These are phyloP conservation scores for Myotis yumanensis DNA, from an alignment of 2,113 vertebrate genomes.

Conservation along the genomic window DNA sequence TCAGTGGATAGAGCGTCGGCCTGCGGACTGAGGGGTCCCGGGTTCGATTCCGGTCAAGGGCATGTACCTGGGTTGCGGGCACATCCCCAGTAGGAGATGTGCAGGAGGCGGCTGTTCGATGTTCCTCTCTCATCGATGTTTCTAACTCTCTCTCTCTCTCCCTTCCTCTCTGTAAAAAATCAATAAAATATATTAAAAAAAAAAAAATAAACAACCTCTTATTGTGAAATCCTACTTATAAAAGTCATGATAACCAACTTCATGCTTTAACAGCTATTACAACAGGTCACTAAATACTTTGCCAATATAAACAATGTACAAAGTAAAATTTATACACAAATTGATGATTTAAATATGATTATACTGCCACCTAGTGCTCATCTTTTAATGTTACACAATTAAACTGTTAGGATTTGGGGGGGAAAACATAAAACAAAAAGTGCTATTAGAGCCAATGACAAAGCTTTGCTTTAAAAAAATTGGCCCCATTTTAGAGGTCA, in stretches of 20 bases:
- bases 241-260: neutral
- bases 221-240: conserved; percentile 1
- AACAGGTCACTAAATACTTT: conserved; percentile 22
- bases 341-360: conserved; percentile 51
- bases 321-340: conserved; percentile 47
- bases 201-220: neutral
- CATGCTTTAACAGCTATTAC: neutral
- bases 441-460: neutral
- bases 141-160: no score
- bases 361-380: conserved; percentile 66
- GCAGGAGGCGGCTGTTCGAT: no score
- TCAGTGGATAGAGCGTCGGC: no score
- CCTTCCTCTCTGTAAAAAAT: no score
- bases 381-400: neutral
- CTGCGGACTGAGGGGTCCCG: no score
- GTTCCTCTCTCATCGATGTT: no score
- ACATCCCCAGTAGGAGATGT: no score
- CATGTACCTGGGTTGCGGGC: no score
- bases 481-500: conserved; percentile 25
- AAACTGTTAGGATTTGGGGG: neutral
- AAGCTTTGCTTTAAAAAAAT: conserved; percentile 4
- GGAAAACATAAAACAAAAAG: neutral
- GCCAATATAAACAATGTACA: neutral
- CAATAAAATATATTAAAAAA: no score
- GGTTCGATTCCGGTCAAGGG: no score